A percentile compares a stretch with the other conserved stretches of the same genome.
Evolutionary conservation across 2,888 invertebrate genomes (phyloP).

Genomic region (Sphinx pinastri): DNA sequence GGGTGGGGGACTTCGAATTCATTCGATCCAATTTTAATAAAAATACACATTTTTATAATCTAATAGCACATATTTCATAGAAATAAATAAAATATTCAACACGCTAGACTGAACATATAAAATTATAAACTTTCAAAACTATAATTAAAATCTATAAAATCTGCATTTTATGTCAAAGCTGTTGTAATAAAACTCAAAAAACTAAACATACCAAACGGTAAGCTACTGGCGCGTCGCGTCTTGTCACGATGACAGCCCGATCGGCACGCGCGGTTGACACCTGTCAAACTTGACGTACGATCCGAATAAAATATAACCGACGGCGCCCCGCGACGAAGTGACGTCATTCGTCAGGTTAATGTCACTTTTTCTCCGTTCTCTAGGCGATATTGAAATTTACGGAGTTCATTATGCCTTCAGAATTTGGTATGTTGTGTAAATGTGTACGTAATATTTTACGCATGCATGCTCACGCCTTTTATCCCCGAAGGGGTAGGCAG

Average conservation of each 20-base stretch:
- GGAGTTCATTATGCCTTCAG: conserved; percentile 26
- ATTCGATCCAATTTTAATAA: no score
- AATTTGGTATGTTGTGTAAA: not conserved
- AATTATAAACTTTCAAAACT: no score
- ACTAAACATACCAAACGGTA: not conserved
- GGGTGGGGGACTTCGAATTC: no score
- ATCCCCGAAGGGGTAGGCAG: no score
- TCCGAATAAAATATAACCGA: conserved; percentile 55
- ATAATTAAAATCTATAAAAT: no score
- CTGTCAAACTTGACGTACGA: conserved; percentile 57
- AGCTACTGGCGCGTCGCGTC: conserved; percentile 27
- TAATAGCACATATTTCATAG: no score
- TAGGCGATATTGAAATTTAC: conserved; percentile 54
- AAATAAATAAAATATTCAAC: not conserved
- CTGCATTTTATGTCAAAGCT: no score
- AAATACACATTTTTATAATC: no score
- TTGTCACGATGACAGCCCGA: conserved; percentile 8
- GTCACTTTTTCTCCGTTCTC: conserved; percentile 49
- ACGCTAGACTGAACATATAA: no score
- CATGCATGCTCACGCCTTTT: no score
- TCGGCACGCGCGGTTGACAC: conserved; percentile 47
- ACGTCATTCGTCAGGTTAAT: conserved; percentile 60
- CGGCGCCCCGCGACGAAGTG: conserved; percentile 45
- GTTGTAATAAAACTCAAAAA: not conserved
- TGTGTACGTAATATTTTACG: no score